Percentiles rank a stretch among this genome's conserved stretches.
Evolutionary conservation across 2,888 invertebrate genomes (phyloP).

Genomic region (Gerris lacustris): DNA sequence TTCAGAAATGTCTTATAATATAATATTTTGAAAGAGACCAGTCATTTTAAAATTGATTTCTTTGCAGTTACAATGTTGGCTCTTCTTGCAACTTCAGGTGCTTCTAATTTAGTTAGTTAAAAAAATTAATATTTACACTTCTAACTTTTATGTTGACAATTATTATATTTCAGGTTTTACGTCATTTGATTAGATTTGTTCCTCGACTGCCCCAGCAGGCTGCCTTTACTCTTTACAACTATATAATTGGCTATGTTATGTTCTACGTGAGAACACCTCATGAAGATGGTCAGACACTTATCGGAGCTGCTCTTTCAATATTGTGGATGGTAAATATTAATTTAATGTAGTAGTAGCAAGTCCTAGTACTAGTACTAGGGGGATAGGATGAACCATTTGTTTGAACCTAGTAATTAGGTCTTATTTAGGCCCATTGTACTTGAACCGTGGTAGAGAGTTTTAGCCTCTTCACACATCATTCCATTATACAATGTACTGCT

Average conservation of each 20-base stretch:
- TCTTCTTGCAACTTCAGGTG: no score
- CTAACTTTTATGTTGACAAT: no score
- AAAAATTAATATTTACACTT: no score
- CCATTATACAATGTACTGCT: not conserved
- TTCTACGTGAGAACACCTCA: slow-evolving; percentile 95
- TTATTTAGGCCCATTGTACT: not conserved
- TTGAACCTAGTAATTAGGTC: not conserved
- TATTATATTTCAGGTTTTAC: slow-evolving; percentile 45
- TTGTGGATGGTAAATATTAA: slow-evolving; percentile 73
- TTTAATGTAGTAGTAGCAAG: not conserved
- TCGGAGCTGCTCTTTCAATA: slow-evolving; percentile 86
- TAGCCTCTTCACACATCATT: no score
- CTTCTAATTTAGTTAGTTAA: no score
- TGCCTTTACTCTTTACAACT: slow-evolving; percentile 95
- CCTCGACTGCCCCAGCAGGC: slow-evolving; percentile 91
- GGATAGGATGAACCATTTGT: not conserved
- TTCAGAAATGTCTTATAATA: no score
- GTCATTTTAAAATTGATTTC: no score
- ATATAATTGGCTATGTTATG: slow-evolving; percentile 98
- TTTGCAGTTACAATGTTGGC: no score
- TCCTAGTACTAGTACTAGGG: not conserved
- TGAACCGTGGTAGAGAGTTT: not conserved
- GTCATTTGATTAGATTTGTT: slow-evolving; percentile 85
- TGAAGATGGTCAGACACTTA: slow-evolving; percentile 86
- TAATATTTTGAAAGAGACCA: no score